Evolutionary conservation across 2,888 invertebrate genomes (phyloP).

Genomic region (Nephrotoma guestfalica): DNA sequence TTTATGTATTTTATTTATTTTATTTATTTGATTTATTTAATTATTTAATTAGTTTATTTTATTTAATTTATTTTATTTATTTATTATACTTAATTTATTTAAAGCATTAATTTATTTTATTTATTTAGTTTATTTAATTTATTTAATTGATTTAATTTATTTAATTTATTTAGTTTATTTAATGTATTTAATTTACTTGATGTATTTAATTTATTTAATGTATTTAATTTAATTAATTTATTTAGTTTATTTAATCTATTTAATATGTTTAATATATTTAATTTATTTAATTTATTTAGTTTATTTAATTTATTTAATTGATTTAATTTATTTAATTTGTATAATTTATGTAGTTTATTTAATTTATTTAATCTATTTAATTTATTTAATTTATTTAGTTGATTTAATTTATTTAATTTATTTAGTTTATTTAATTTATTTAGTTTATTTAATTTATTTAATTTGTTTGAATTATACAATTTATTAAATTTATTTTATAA

Average conservation of each 20-base stretch:
- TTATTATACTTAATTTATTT: not conserved
- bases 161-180: not conserved
- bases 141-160: not conserved
- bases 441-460: not conserved
- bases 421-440: not conserved
- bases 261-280: not conserved
- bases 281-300: not conserved
- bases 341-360: not conserved
- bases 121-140: not conserved
- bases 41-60: not conserved
- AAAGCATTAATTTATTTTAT: not conserved
- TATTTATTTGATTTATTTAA: not conserved
- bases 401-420: not conserved
- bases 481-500: not conserved
- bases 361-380: not conserved
- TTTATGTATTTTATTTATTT: not conserved
- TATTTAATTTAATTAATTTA: not conserved
- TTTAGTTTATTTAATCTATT: not conserved
- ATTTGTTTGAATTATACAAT: not conserved
- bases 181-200: not conserved
- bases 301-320: not conserved
- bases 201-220: not conserved
- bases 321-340: not conserved
- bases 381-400: not conserved
- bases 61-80: not conserved